phyloP scores from a whole-genome alignment of 53 echinoderm and acorn worm genomes.

The Luidia sarsii region DNA sequence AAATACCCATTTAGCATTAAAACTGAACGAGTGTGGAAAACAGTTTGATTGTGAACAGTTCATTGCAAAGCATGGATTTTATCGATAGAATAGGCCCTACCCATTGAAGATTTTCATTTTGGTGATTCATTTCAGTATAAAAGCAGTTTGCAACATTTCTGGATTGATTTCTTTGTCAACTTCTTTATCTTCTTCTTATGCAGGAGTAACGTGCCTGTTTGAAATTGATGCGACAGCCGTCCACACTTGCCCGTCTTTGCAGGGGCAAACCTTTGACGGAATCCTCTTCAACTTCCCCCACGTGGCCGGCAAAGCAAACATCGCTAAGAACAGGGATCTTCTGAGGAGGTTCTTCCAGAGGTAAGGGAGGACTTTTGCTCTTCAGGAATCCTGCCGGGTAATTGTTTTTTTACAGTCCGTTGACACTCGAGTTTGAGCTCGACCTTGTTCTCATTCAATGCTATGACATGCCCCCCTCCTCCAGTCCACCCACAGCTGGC shows the following conservation, averaged over 20 bases:
- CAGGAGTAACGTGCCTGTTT: conserved; percentile 74
- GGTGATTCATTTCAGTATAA: no score
- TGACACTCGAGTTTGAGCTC: neutral
- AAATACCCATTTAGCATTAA: no score
- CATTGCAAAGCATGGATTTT: no score
- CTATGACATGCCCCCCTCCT: no score
- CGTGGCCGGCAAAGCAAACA: conserved; percentile 82
- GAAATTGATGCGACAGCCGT: conserved; percentile 84
- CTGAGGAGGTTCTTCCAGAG: conserved; percentile 82
- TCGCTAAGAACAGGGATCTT: conserved; percentile 85
- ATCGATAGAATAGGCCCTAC: no score
- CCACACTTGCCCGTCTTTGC: conserved; percentile 12
- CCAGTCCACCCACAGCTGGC: no score
- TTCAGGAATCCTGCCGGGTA: neutral
- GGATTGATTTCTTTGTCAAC: neutral
- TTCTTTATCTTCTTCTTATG: neutral
- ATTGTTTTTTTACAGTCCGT: neutral
- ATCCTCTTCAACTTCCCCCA: conserved; percentile 98
- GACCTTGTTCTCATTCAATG: no score
- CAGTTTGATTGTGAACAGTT: no score
- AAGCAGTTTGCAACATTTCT: no score
- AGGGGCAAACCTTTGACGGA: conserved; percentile 59
- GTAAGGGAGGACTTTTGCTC: conserved; percentile 27
- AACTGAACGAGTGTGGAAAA: no score
- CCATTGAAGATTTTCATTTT: no score